A percentile compares a stretch with the other conserved stretches of the same genome.
These are phyloP conservation scores for Abrostola tripartita DNA, from an alignment of 2,888 invertebrate species.

Conservation along the genomic window DNA sequence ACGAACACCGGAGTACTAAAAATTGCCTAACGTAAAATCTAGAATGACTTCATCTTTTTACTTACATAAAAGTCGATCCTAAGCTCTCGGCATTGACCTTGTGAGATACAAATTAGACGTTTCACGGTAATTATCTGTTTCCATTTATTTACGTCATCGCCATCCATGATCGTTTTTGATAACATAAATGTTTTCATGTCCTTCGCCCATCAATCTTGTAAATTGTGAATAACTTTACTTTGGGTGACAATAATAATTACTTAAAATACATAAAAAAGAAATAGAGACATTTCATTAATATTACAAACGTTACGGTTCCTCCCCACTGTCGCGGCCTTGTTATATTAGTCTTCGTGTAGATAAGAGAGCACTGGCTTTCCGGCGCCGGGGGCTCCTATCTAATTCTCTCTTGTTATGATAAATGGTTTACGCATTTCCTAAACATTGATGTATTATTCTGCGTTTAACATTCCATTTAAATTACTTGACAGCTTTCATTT, in stretches of 20 bases:
- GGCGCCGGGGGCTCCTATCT: conserved; percentile 57
- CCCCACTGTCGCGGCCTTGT: conserved; percentile 65
- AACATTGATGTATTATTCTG: conserved; percentile 59
- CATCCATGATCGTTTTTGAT: too few relatives aligned
- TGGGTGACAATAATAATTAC: conserved; percentile 70
- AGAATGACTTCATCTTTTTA: too few relatives aligned
- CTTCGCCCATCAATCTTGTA: neutral
- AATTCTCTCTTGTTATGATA: conserved; percentile 64
- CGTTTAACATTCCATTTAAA: conserved; percentile 54
- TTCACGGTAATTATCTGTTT: too few relatives aligned
- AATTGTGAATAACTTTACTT: conserved; percentile 67
- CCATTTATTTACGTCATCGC: too few relatives aligned
- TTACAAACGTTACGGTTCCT: conserved; percentile 70
- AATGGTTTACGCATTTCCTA: conserved; percentile 60
- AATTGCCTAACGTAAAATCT: too few relatives aligned
- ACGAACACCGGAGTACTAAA: too few relatives aligned
- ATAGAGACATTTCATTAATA: conserved; percentile 73
- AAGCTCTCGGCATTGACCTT: too few relatives aligned
- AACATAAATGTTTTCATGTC: too few relatives aligned
- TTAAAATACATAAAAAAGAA: conserved; percentile 71
- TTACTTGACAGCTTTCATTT: conserved; percentile 45
- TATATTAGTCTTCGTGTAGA: conserved; percentile 66
- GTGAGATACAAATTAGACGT: too few relatives aligned
- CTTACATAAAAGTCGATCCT: too few relatives aligned
- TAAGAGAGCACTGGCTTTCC: conserved; percentile 63